Base-by-base conservation (phyloP, 35 echinoderm and acorn worm species). In the Lytechinus pictus region DNA sequence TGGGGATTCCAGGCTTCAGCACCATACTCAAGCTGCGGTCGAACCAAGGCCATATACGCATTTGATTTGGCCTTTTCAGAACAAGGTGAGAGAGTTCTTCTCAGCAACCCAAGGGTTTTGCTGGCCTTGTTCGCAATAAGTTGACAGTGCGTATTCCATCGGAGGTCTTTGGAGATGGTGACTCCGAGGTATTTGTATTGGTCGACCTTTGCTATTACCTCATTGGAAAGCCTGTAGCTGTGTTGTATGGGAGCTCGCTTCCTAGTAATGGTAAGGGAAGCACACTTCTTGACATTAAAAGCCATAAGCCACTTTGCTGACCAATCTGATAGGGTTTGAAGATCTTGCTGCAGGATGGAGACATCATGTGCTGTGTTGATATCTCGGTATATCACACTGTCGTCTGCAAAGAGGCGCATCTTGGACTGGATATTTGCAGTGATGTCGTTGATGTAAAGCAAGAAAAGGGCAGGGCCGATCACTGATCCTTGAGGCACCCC, bases 1-100 rank as follows among this genome's bases (percentile, higher is more conserved):
- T 95, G 52, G 27, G 95, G 95, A 24, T 96, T 96, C 58, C 89
- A 92, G 21, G 57, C 54, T n/a, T 93, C 54, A 16, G 89, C 71
- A 21, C 1, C 54, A 89, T 94, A 96, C 54, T 96, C 96, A 10
- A 96, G 53, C 55, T 96, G 54, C 9, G 86, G 86, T 51, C 96
- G 66, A 53, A 97, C 96, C 21, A 97, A 52, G 14, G 86, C 52
- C 21, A 66, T 52, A 56, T 95, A 97, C n/a, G 96, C 94, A 86
- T 14, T 97, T 6, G 94, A 54, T 91, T 97, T 97, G 5, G 95
- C 94, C n/a, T 86, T 52, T 91, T 92, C 44, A 16, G 52, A 91
- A 55, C 94, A 97, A 9, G 96, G 13, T 91, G 96, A 97, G 27
- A 95, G 94, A 8, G 96, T 95, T 53, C 94, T 57, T 53, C 96